phyloP scores from a whole-genome alignment of 2,888 invertebrate species.

The Eupithecia tripunctaria region DNA sequence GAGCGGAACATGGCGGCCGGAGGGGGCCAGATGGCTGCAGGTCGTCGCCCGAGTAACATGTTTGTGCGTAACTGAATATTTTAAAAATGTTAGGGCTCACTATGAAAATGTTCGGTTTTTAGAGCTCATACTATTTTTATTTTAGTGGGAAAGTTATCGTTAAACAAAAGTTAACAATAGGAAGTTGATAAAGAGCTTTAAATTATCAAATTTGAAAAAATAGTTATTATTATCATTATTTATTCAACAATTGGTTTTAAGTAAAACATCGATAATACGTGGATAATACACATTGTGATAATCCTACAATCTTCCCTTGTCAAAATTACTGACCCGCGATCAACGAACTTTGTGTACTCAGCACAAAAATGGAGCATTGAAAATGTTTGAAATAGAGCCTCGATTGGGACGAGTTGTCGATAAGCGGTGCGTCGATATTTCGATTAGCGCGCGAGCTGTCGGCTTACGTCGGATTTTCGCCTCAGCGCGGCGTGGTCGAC shows the following conservation, averaged over 20 bases:
- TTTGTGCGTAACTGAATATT: slow-evolving; percentile 46
- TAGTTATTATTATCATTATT: background rate
- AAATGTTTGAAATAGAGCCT: slow-evolving; percentile 40
- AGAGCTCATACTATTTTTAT: background rate
- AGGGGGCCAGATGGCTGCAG: slow-evolving; percentile 76
- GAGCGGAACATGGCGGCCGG: slow-evolving; percentile 77
- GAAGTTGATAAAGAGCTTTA: too few species aligned
- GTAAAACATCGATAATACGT: too few species aligned
- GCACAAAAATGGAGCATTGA: slow-evolving; percentile 6
- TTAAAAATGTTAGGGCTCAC: slow-evolving; percentile 26
- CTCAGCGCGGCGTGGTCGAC: slow-evolving; percentile 67
- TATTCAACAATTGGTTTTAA: too few species aligned
- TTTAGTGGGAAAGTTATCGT: background rate
- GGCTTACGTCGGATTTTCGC: slow-evolving; percentile 83
- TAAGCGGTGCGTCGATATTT: slow-evolving; percentile 78
- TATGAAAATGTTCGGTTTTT: background rate
- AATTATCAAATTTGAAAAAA: background rate
- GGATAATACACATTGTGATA: too few species aligned
- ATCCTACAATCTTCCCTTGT: background rate
- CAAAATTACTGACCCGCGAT: background rate
- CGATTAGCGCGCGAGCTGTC: slow-evolving; percentile 78
- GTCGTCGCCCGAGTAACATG: slow-evolving; percentile 62
- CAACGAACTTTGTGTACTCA: background rate
- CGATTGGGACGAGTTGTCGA: slow-evolving; percentile 58
- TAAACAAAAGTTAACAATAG: too few species aligned